Base-by-base conservation (phyloP, 2,113 vertebrate species). In the Gobiocypris rarus region DNA sequence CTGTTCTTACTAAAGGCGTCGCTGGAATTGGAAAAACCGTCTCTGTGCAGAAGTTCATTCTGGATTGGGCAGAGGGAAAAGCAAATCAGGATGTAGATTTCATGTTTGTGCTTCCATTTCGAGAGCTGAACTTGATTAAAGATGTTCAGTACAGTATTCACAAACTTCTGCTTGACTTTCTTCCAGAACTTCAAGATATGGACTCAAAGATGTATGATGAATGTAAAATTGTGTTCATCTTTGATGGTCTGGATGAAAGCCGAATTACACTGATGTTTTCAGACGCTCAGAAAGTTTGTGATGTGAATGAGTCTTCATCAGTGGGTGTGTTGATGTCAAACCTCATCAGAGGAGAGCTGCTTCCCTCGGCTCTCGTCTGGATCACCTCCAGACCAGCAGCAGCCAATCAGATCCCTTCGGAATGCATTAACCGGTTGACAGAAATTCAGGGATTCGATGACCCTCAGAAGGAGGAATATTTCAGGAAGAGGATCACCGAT, bases 61-160 rank as follows among this genome's bases (percentile, higher is more conserved):
- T 67, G 6, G 63, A 67, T 28, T 67, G 63, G 63, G 63, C 63
- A 1, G 63, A 67, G 28, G 63, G 28, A 34, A 67, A 34, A 67
- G 63, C 28, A 1, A 67, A 67, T 67, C 28, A 34, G 63, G 63
- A 67, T 67, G 28, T 67, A 34, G 63, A 67, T 17, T 67, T 67
- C 28, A 34, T 67, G 63, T 34, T 67, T 24, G 69, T 85, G 56
- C 78, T 85, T 67, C 84, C 84, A 13, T 85, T 85, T 69, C 65
- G 65, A 38, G 65, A 69, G 65, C 8, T 69, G 31, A 69, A 69
- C 65, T 38, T 69, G 31, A 85, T 85, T 45, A 75, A 75, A 81
- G 45, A 75, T 19, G 48, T 75, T 22, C 28, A 13, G 11, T 85
- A 54, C 78, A 45, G 70, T 24, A 58, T 85, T 75, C 70, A 75